phyloP scores from a whole-genome alignment of 2,797 vertebrate species.

The Onychomys torridus region DNA sequence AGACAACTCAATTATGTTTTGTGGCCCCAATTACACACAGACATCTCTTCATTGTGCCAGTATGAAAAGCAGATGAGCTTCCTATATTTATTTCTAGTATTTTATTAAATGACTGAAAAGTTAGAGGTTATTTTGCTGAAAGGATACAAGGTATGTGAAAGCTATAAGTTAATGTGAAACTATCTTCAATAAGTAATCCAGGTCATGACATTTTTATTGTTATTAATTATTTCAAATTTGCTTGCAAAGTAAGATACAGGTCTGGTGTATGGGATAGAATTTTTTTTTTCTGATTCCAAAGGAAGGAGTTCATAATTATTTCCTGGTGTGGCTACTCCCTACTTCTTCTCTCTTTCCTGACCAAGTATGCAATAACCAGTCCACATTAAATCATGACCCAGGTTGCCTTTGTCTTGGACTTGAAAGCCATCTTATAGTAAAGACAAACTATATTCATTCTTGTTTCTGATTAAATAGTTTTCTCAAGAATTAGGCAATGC shows the following conservation, averaged over 20 bases:
- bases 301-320: background rate
- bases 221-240: background rate
- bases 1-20: constrained; percentile 56
- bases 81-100: background rate
- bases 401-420: background rate
- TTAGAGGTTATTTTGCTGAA: constrained; percentile 21
- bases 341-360: background rate
- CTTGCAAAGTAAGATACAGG: background rate
- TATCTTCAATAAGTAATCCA: constrained; percentile 16
- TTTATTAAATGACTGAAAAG: background rate
- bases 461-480: background rate
- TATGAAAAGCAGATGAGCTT: background rate
- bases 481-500: background rate
- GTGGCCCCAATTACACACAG: background rate
- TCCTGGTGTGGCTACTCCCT: background rate
- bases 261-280: background rate
- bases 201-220: background rate
- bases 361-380: background rate
- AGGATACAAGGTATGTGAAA: background rate
- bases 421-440: background rate
- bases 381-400: background rate
- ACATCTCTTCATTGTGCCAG: background rate
- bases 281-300: background rate
- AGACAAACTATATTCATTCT: background rate
- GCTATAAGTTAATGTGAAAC: background rate